Conservation (phyloP, 2,888 invertebrate genomes). For the Linyphia triangularis region DNA sequence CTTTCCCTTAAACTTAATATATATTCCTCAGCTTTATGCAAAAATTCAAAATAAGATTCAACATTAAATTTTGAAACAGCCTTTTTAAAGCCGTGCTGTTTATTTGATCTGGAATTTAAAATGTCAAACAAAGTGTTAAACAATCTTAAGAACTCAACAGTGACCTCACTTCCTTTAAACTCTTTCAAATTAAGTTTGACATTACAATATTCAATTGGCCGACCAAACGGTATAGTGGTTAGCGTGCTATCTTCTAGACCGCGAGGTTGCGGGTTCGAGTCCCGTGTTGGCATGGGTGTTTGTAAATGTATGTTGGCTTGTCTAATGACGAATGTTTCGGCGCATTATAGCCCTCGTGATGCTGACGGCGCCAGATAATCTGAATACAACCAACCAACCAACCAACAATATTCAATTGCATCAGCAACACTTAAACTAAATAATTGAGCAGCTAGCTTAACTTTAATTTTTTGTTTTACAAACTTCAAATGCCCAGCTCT, state of each 20-base stretch:
- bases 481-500: conserved; percentile 58
- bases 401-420: conserved; percentile 61
- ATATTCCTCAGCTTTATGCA: not conserved
- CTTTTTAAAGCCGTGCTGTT: conserved; percentile 1
- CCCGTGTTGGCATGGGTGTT: too few relatives aligned
- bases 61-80: not conserved
- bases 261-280: too few relatives aligned
- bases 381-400: too few relatives aligned
- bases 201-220: too few relatives aligned
- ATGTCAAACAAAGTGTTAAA: conserved; percentile 54
- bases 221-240: too few relatives aligned
- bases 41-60: not conserved
- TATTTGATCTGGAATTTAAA: conserved; percentile 55
- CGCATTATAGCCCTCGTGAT: too few relatives aligned
- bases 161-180: not conserved
- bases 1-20: conserved; percentile 11
- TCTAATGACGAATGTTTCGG: too few relatives aligned
- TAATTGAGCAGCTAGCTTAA: conserved; percentile 69
- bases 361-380: too few relatives aligned
- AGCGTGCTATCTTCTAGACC: too few relatives aligned
- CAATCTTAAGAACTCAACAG: not conserved
- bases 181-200: not conserved
- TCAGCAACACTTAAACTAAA: conserved; percentile 73
- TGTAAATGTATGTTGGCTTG: too few relatives aligned
- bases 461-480: conserved; percentile 69